phyloP scores from a whole-genome alignment of 1,140 invertebrate genomes.

The Saccostrea cuccullata region DNA sequence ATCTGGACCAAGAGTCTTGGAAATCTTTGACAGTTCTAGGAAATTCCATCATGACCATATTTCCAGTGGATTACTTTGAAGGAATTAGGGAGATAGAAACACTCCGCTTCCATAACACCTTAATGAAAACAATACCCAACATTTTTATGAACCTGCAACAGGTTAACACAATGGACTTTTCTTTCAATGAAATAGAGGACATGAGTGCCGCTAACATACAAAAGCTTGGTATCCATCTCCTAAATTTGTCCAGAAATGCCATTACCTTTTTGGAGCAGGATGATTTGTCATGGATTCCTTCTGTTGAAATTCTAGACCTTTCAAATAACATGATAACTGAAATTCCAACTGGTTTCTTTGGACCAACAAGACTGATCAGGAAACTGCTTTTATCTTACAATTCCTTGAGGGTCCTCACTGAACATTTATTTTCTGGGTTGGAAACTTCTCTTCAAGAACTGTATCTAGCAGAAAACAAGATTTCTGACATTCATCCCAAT shows the following conservation, averaged over 20 bases:
- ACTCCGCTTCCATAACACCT: background rate
- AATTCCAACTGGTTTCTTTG: conserved; percentile 28
- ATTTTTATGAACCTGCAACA: background rate
- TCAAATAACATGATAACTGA: conserved; percentile 54
- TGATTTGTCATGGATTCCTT: conserved; percentile 24
- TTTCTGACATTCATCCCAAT: conserved; percentile 9
- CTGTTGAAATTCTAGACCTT: conserved; percentile 42
- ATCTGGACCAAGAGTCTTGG: background rate
- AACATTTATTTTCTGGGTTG: conserved; percentile 39
- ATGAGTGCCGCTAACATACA: background rate
- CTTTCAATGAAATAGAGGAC: background rate
- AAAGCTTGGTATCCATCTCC: background rate
- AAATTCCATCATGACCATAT: background rate
- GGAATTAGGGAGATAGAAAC: background rate
- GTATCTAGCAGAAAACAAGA: conserved; percentile 40
- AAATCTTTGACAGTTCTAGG: background rate
- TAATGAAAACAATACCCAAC: background rate
- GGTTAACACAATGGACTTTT: background rate
- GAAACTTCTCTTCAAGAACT: conserved; percentile 40
- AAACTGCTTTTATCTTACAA: conserved; percentile 47
- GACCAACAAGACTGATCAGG: conserved; percentile 27
- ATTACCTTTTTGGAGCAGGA: conserved; percentile 5
- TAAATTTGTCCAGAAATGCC: conserved; percentile 49
- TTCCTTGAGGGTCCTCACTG: background rate
- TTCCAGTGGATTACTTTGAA: conserved; percentile 3